These are phyloP conservation scores for Todus mexicanus DNA, from an alignment of 2,797 vertebrate species.

Conservation along the genomic window DNA sequence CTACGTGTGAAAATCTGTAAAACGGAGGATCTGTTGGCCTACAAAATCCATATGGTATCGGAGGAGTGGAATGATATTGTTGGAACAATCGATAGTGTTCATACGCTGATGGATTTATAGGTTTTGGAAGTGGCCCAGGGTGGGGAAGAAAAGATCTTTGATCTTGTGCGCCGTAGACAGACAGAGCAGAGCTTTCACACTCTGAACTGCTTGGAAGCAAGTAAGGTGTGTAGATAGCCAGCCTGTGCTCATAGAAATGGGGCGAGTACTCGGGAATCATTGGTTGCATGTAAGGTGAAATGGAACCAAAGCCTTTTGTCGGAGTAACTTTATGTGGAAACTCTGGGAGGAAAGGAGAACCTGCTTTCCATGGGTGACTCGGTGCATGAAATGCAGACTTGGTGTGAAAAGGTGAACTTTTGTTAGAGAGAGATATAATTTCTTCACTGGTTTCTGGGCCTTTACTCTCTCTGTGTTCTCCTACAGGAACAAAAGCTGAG, in stretches of 20 bases:
- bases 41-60: constrained; percentile 83
- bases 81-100: constrained; percentile 86
- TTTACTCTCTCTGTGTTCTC: constrained; percentile 79
- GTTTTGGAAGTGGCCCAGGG: constrained; percentile 78
- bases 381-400: constrained; percentile 81
- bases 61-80: constrained; percentile 77
- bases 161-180: constrained; percentile 80
- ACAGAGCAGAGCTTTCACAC: constrained; percentile 75
- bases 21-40: constrained; percentile 80
- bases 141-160: constrained; percentile 86
- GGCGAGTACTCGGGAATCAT: constrained; percentile 82
- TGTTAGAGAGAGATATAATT: constrained; percentile 61
- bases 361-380: constrained; percentile 78
- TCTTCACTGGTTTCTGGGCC: constrained; percentile 62
- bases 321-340: constrained; percentile 72
- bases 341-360: constrained; percentile 74
- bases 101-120: constrained; percentile 67
- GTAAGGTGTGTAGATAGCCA: constrained; percentile 85
- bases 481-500: constrained; percentile 88
- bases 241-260: constrained; percentile 81
- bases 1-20: constrained; percentile 73
- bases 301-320: constrained; percentile 70
- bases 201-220: constrained; percentile 76
- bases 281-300: constrained; percentile 77
- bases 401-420: constrained; percentile 64